Percentiles rank a stretch among this genome's conserved stretches.
Conservation (phyloP, 2,113 vertebrate species). For the Xenopus tropicalis region UCB_Xtro_10.0 CM004446.2:62855501-62856000, state of each 20-base stretch:
- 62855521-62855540: too few relatives aligned
- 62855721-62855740: neutral
- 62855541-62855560: too few relatives aligned
- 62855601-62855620: neutral
- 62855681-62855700: conserved; percentile 5
- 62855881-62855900: too few relatives aligned
- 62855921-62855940: too few relatives aligned
- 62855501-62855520: too few relatives aligned
- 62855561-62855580: neutral
- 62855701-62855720: neutral
- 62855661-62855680: neutral
- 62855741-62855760: conserved; percentile 14
- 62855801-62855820: neutral
- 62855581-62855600: neutral
- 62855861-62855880: neutral
- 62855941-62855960: too few relatives aligned
- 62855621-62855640: neutral
- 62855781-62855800: neutral
- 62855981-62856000: too few relatives aligned
- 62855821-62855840: conserved; percentile 3
- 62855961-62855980: too few relatives aligned
- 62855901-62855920: too few relatives aligned
- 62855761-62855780: conserved; percentile 5
- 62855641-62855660: neutral
- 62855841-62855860: neutral